phyloP scores from a whole-genome alignment of 2,797 vertebrate species.

The Muscicapa comitata region DNA sequence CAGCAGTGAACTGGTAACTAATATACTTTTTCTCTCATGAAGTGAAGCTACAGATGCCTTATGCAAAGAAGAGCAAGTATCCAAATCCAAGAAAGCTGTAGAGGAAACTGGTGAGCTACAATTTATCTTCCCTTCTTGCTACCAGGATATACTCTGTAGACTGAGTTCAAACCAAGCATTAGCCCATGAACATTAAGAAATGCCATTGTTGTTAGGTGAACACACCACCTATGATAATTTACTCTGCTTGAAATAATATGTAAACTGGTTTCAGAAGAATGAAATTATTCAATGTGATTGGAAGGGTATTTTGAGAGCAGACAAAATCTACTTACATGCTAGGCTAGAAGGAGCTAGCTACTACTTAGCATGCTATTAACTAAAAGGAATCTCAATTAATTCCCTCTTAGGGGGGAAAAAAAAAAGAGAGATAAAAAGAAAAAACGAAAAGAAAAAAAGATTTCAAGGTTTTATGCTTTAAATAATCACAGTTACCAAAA shows the following conservation, averaged over 20 bases:
- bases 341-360: background rate
- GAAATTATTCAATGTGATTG: background rate
- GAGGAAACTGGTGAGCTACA: background rate
- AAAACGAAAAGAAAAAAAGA: background rate
- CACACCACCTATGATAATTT: background rate
- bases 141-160: background rate
- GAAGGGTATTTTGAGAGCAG: slow-evolving; percentile 14
- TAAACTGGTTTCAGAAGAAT: background rate
- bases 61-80: background rate
- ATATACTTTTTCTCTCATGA: background rate
- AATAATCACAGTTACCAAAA: background rate
- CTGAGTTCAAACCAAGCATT: background rate
- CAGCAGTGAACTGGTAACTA: background rate
- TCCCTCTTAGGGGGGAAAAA: background rate
- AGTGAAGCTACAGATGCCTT: background rate
- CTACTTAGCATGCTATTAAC: slow-evolving; percentile 1
- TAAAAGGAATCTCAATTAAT: slow-evolving; percentile 1
- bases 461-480: background rate
- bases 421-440: no score
- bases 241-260: background rate
- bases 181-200: background rate
- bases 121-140: background rate
- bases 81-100: background rate
- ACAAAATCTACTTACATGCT: background rate
- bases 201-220: background rate